A percentile compares a stretch with the other conserved stretches of the same genome.
phyloP scores from a whole-genome alignment of 2,888 invertebrate genomes.

The Netelia melanura region DNA sequence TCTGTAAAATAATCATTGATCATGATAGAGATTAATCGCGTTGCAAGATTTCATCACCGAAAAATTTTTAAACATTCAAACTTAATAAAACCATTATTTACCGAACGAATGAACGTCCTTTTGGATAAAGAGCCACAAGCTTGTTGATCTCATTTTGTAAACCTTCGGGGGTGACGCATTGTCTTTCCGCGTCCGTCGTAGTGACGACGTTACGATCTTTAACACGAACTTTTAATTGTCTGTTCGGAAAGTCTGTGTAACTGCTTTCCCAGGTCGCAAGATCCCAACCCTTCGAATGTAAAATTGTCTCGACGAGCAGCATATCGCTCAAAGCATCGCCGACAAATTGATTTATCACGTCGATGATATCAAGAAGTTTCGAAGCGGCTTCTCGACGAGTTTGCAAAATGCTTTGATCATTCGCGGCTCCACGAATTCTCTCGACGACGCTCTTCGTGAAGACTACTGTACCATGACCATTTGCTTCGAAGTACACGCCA shows the following conservation, averaged over 20 bases:
- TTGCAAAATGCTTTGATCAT: constrained; percentile 79
- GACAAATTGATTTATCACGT: constrained; percentile 96
- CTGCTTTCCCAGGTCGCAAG: constrained; percentile 92
- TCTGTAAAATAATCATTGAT: constrained; percentile 83
- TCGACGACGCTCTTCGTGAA: constrained; percentile 91
- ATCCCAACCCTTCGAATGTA: constrained; percentile 93
- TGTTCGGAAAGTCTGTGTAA: constrained; percentile 95
- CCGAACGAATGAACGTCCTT: constrained; percentile 95
- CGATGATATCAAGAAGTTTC: constrained; percentile 89
- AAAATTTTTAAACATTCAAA: neutral
- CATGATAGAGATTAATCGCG: neutral
- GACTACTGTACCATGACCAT: constrained; percentile 98
- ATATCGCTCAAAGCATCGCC: constrained; percentile 99
- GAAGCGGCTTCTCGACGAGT: constrained; percentile 85
- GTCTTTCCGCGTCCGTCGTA: constrained; percentile 95
- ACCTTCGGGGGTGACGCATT: constrained; percentile 92
- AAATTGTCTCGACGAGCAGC: constrained; percentile 96
- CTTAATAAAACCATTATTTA: constrained; percentile 77
- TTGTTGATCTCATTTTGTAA: constrained; percentile 93
- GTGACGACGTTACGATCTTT: constrained; percentile 93
- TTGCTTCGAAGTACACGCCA: constrained; percentile 99
- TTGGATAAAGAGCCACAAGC: constrained; percentile 89
- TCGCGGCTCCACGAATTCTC: constrained; percentile 85
- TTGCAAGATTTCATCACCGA: no score
- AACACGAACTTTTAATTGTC: constrained; percentile 95